Conservation (phyloP, 2,888 invertebrate species). For the Chydorus sphaericus region DNA sequence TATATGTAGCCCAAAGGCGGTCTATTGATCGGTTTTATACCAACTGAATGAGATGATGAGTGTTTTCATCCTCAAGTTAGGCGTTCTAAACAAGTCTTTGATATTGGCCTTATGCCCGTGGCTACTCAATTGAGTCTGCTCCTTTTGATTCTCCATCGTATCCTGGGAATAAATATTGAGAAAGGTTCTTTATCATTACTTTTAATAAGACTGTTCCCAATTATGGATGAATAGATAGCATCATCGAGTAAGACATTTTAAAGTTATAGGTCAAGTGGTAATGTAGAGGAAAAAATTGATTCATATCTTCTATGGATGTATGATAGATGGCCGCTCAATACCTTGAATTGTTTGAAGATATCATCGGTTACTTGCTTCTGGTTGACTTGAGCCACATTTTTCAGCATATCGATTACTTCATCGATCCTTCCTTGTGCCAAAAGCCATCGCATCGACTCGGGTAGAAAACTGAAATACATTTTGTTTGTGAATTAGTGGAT, state of each 20-base stretch:
- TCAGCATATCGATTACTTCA: constrained; percentile 63
- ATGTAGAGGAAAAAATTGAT: no score
- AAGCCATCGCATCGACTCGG: constrained; percentile 83
- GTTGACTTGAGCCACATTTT: constrained; percentile 61
- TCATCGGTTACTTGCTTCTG: constrained; percentile 55
- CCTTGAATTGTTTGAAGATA: constrained; percentile 47
- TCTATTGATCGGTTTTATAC: not conserved
- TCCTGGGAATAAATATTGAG: not conserved
- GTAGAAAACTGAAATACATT: constrained; percentile 52
- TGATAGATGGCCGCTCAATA: no score
- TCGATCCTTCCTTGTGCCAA: constrained; percentile 62
- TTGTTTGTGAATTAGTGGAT: not conserved
- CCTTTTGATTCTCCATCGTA: not conserved
- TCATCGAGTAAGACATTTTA: no score
- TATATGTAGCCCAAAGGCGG: not conserved
- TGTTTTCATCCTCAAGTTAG: constrained; percentile 13
- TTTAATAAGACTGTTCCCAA: no score
- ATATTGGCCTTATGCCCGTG: not conserved
- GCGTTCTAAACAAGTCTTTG: constrained; percentile 9
- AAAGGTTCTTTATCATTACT: not conserved
- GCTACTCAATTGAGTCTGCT: not conserved
- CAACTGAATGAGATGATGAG: constrained; percentile 9
- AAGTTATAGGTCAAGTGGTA: no score
- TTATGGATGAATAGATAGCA: no score
- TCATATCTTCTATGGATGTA: no score